Evolutionary conservation across 2,888 invertebrate species (phyloP), one percentile per base, ranked within the genome.

Genomic region (Dugesia japonica): DNA sequence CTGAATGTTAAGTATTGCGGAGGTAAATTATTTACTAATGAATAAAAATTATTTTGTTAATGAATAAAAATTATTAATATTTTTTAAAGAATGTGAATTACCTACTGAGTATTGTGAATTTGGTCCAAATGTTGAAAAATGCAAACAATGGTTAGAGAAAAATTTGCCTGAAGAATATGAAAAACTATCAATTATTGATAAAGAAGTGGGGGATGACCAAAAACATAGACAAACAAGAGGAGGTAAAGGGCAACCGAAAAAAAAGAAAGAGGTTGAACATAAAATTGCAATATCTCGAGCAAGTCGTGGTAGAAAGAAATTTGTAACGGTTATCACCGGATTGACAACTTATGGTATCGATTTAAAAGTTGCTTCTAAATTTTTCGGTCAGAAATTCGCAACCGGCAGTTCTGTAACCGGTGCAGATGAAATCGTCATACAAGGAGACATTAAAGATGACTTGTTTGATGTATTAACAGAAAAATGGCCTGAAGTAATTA

Each of bases 321-420:
- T 91, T 71, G 94, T 97, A 0, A 98, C 98, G 0, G 92, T 98
- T 17, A 92, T 98, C 0, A 92, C 92, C 71, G 98, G 98, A 42
- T 87, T 98, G 71, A 92, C 90, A 83, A 91, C 92, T 80, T 95
- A 92, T 86, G 94, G 92, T 85, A 94, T 98, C 85, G 97, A 98
- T 85, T 86, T 97, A 78, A 98, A 98, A 86, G 92, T 92, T 79
- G 98, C 97, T 76, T 91, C 94, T 31, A 98, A 98, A 85, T 93
- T 92, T 84, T 97, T 98, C 86, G 93, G 94, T 56, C 91, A 92
- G 77, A 92, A 91, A 85, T 98, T 98, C 87, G 94, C 97, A 1
- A 98, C 97, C 86, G 97, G 97, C n/a, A 93, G 94, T 7, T 97
- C 97, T 13, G 94, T 98, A 0, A 95, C 95, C 31, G 95, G 94